A percentile compares a stretch with the other conserved stretches of the same genome.
These are phyloP conservation scores for Ptyas mucosa DNA, from an alignment of 2,113 vertebrate genomes.

Conservation along the genomic window DNA sequence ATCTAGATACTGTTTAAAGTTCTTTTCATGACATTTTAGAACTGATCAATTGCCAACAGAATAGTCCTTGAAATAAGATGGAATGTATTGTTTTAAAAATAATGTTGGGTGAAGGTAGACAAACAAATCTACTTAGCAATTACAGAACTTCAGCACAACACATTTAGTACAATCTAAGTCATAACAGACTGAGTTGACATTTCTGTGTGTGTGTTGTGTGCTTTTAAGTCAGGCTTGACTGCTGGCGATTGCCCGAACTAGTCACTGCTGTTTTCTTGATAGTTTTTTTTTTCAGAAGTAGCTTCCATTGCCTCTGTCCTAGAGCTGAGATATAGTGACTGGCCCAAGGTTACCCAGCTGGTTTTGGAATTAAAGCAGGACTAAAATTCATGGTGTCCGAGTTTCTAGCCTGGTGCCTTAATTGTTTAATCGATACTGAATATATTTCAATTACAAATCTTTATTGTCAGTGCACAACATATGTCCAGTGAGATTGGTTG, in stretches of 20 bases:
- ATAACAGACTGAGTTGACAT: background rate
- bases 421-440: too few species aligned
- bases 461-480: too few species aligned
- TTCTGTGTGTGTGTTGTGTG: background rate
- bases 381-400: background rate
- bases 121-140: constrained; percentile 61
- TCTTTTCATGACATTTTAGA: constrained; percentile 12
- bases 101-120: constrained; percentile 41
- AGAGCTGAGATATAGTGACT: background rate
- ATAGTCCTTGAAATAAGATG: constrained; percentile 42
- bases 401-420: background rate
- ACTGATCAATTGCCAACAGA: constrained; percentile 12
- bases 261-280: background rate
- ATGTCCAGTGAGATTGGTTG: too few species aligned
- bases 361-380: background rate
- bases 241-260: background rate
- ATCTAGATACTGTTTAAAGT: background rate
- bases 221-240: background rate
- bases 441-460: too few species aligned
- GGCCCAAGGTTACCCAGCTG: background rate
- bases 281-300: background rate
- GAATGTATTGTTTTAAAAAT: constrained; percentile 42
- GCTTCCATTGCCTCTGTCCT: background rate
- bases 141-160: constrained; percentile 51
- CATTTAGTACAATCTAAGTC: constrained; percentile 39